Conservation (phyloP, 2,888 invertebrate species). For the Anthophora plumipes region DNA sequence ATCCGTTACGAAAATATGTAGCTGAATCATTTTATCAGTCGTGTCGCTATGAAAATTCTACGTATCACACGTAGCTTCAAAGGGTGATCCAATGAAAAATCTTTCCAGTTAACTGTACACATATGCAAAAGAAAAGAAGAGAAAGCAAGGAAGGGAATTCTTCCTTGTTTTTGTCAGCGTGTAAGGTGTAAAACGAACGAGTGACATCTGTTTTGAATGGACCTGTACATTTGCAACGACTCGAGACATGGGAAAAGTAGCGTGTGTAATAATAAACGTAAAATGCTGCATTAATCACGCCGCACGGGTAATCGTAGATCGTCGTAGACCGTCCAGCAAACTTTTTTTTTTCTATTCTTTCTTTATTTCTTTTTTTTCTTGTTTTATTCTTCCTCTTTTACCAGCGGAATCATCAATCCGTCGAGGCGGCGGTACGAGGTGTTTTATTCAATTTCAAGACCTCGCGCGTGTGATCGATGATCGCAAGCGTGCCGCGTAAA, state of each 20-base stretch:
- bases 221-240: slow-evolving; percentile 2
- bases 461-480: slow-evolving; percentile 55
- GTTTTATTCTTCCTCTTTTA: not conserved
- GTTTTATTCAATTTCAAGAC: slow-evolving; percentile 48
- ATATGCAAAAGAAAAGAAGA: no score
- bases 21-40: no score
- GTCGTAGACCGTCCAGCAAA: slow-evolving; percentile 1
- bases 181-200: no score
- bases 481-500: slow-evolving; percentile 40
- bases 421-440: slow-evolving; percentile 9
- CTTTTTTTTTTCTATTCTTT: slow-evolving; percentile 5
- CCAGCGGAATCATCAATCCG: slow-evolving; percentile 28
- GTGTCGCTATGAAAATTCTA: no score
- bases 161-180: no score
- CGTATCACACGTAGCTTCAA: no score
- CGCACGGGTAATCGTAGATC: slow-evolving; percentile 41
- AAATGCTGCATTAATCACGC: slow-evolving; percentile 47
- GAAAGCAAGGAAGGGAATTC: no score
- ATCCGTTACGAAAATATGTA: no score
- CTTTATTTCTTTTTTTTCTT: not conserved
- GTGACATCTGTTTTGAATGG: not conserved
- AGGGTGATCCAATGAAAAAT: no score
- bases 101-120: no score
- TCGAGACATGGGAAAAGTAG: slow-evolving; percentile 20
- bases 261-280: slow-evolving; percentile 39